Percentiles rank a stretch among this genome's conserved stretches.
phyloP scores from a whole-genome alignment of 2,113 vertebrate genomes.

The Daubentonia madagascariensis region DNA sequence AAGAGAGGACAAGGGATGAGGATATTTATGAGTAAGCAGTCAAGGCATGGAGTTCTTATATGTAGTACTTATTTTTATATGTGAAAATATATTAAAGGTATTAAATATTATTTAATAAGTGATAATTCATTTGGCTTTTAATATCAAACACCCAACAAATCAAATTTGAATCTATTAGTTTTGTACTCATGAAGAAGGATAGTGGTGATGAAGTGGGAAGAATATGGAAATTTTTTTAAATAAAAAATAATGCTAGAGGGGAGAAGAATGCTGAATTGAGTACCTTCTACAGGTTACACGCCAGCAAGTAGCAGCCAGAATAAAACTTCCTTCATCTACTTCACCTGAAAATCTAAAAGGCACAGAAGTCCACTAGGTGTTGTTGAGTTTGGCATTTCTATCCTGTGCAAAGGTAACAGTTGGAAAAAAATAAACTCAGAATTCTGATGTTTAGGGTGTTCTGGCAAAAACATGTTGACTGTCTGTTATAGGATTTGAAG shows the following conservation, averaged over 20 bases:
- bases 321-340: background rate
- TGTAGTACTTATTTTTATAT: background rate
- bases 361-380: background rate
- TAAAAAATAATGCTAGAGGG: background rate
- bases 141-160: background rate
- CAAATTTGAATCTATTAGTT: background rate
- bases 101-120: background rate
- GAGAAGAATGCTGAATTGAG: background rate
- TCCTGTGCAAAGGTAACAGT: background rate
- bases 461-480: background rate
- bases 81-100: background rate
- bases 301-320: background rate
- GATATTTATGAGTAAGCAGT: background rate
- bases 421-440: background rate
- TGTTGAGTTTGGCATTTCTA: background rate
- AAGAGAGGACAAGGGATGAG: background rate
- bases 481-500: background rate
- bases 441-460: background rate
- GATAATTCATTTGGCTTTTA: background rate
- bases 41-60: background rate
- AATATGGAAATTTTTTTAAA: background rate
- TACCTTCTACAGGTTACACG: background rate
- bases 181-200: background rate
- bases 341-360: background rate
- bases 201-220: background rate